Conservation (phyloP, 23 tunicate genomes). For the Ciona savignyi region DNA sequence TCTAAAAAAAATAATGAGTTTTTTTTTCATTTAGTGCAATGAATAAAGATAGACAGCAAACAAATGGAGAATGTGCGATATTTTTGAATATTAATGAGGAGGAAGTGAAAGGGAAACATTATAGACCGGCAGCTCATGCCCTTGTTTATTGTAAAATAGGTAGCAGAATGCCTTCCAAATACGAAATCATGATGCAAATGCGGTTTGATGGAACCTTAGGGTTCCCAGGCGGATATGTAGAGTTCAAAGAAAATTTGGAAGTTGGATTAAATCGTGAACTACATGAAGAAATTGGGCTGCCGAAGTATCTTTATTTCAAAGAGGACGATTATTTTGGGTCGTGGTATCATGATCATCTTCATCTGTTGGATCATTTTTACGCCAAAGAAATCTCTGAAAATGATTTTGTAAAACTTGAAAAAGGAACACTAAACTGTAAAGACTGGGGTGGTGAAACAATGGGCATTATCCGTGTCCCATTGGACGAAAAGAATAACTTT, state of each 20-base stretch:
- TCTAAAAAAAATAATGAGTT: too few species aligned
- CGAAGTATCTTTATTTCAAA: background rate
- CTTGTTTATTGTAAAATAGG: background rate
- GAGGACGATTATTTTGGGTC: background rate
- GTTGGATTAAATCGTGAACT: background rate
- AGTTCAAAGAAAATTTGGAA: background rate
- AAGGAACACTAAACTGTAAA: background rate
- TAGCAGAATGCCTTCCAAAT: background rate
- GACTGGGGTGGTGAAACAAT: background rate
- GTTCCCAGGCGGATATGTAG: background rate
- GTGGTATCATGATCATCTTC: background rate
- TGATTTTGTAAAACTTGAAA: background rate
- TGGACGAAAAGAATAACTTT: background rate
- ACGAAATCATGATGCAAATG: background rate
- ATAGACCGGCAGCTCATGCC: background rate
- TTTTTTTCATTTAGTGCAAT: too few species aligned
- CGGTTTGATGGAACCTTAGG: background rate
- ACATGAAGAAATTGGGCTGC: background rate
- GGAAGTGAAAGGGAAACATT: too few species aligned
- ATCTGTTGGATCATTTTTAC: background rate
- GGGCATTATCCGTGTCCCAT: background rate
- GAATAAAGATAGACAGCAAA: too few species aligned
- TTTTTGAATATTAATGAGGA: too few species aligned
- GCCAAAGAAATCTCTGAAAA: background rate
- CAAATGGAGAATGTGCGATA: too few species aligned